Evolutionary conservation across 2,797 vertebrate species (phyloP), one percentile per base, ranked within the genome.

Genomic region (Gobionotothen gibberifrons): DNA sequence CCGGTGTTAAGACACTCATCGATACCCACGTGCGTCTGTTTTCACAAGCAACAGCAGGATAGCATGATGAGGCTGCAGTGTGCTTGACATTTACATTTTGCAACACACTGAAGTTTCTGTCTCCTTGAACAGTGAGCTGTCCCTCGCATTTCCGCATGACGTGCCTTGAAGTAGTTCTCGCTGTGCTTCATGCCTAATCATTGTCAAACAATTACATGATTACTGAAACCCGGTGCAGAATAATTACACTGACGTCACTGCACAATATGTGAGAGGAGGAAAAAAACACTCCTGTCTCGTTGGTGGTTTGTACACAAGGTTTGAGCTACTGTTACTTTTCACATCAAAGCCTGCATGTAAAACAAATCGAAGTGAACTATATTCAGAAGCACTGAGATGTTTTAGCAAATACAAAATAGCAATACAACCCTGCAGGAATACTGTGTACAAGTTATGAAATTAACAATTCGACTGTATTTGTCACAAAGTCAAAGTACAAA

Each of bases 1-100:
- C 61, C 56, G 42, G 65, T 61, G 80, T 74, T 85, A 71, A 84
- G 85, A 69, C 66, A 42, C 81, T 81, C 79, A 73, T 88, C 87
- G 58, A 84, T 87, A 85, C 56, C 17, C 39, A 57, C 76, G 58
- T 57, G 77, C 60, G 36, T 74, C 52, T 78, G 40, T 57, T 75
- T 61, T 77, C 56, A 73, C 72, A 57, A 56, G 67, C 63, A 85
- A 2, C 49, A 68, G 68, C 60, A 55, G 84, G 42, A 64, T 3
- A 49, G 68, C 22, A 7, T 4, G 71, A 74, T 43, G 55, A 56
- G 54, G 60, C 62, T 58, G 73, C 74, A 32, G 51, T 21, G 58
- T 26, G 26, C 36, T 55, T 22, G n/a, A 7, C 32, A 73, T 81
- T 67, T 54, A 40, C 53, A 78, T 78, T 85, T 61, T 55, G 6